Percentiles rank a stretch among this genome's conserved stretches.
phyloP scores from a whole-genome alignment of 2,113 vertebrate genomes.

The Xiphorhynchus elegans region DNA sequence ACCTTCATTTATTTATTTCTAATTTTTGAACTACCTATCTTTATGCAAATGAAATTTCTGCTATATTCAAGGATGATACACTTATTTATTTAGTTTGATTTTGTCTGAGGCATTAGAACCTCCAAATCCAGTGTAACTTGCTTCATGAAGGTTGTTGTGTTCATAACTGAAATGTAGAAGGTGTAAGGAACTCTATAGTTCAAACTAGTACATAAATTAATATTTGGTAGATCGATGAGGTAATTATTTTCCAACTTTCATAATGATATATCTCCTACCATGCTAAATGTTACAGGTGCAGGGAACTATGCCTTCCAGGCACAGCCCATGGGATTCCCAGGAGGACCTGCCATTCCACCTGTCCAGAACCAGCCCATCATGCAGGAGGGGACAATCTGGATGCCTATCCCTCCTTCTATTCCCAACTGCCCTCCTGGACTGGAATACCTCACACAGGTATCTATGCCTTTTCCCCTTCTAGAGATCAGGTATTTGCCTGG shows the following conservation, averaged over 20 bases:
- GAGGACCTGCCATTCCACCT: background rate
- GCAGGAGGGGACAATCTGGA: constrained; percentile 24
- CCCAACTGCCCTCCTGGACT: constrained; percentile 75
- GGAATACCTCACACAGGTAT: constrained; percentile 79
- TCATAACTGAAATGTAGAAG: background rate
- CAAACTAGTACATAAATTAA: background rate
- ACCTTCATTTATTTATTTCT: background rate
- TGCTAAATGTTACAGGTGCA: background rate
- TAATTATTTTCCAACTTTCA: background rate
- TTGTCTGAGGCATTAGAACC: background rate
- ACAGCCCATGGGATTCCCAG: background rate
- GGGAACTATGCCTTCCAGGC: background rate
- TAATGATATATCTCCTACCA: background rate
- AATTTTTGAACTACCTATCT: background rate
- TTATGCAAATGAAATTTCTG: background rate
- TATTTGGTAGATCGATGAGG: background rate
- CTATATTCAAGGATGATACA: background rate
- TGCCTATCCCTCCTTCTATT: constrained; percentile 56
- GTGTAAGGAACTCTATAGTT: background rate
- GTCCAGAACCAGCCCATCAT: constrained; percentile 33
- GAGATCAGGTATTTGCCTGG: background rate
- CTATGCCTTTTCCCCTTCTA: background rate
- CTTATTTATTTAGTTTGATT: background rate
- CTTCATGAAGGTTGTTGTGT: background rate
- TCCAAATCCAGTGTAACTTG: background rate